phyloP scores from a whole-genome alignment of 2,888 invertebrate genomes.

The Auanema freiburgensis region DNA sequence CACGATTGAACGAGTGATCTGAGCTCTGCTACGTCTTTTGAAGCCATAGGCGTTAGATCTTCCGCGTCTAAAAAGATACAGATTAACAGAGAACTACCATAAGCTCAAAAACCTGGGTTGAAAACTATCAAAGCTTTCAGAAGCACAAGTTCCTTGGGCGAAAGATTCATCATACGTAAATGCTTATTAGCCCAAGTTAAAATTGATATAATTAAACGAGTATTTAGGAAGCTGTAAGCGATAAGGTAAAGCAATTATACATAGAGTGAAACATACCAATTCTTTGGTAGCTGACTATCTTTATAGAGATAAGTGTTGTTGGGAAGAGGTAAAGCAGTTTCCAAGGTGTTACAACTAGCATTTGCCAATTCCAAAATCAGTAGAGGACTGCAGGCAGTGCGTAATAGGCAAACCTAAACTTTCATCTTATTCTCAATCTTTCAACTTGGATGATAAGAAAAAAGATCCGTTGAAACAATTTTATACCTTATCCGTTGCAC shows the following conservation, averaged over 20 bases:
- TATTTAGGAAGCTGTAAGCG: constrained; percentile 48
- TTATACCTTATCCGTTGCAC: constrained; percentile 30
- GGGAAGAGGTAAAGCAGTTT: constrained; percentile 30
- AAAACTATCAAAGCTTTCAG: constrained; percentile 50
- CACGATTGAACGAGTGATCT: constrained; percentile 49
- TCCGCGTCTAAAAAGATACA: constrained; percentile 40
- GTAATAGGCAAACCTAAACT: constrained; percentile 41
- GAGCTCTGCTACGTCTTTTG: constrained; percentile 38
- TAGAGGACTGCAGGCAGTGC: constrained; percentile 47
- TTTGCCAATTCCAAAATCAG: constrained; percentile 46
- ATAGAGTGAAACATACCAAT: too few relatives aligned
- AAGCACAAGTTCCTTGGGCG: constrained; percentile 47
- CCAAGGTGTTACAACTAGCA: constrained; percentile 18
- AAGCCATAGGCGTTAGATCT: constrained; percentile 39
- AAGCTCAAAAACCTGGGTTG: constrained; percentile 42
- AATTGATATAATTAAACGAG: constrained; percentile 45
- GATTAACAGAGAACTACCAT: too few relatives aligned
- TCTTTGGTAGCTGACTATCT: constrained; percentile 32
- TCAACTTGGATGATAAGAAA: too few relatives aligned
- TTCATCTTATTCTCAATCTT: constrained; percentile 1
- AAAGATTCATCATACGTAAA: constrained; percentile 41
- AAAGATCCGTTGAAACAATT: too few relatives aligned
- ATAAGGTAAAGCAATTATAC: too few relatives aligned
- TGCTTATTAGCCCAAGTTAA: constrained; percentile 43
- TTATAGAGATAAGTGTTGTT: constrained; percentile 33